Evolutionary conservation across 2,113 vertebrate genomes (phyloP).

Genomic region (Pitta sordida): DNA sequence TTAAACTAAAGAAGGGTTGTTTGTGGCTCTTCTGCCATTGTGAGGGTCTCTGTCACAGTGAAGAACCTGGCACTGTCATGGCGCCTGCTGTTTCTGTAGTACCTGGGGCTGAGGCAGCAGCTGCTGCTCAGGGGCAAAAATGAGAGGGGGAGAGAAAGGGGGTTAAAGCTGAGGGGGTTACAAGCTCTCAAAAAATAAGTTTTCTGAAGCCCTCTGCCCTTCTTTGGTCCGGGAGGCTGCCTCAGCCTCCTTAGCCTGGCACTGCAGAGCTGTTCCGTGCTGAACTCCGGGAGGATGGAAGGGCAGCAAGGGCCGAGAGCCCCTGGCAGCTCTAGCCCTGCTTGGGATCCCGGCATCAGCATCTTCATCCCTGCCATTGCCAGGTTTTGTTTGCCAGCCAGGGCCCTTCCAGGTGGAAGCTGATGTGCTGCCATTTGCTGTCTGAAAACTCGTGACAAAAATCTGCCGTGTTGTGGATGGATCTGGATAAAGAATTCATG

Average conservation of each 20-base stretch:
- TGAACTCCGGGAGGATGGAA: not conserved
- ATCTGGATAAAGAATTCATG: not conserved
- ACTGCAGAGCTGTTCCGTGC: not conserved
- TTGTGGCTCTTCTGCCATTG: not conserved
- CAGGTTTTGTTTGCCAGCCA: not conserved
- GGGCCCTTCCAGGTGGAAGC: not conserved
- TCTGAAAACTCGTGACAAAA: not conserved
- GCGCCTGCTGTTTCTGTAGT: fast-evolving
- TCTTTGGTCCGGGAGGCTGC: not conserved
- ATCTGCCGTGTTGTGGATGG: not conserved
- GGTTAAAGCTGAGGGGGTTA: not conserved
- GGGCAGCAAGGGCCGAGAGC: not conserved
- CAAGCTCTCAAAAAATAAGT: not conserved
- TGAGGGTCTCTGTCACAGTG: fast-evolving
- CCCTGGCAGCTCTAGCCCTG: not conserved
- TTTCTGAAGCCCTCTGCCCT: not conserved
- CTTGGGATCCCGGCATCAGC: fast-evolving
- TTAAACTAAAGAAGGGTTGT: not conserved
- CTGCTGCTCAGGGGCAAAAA: not conserved
- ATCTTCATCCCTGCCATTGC: not conserved
- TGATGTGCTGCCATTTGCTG: not conserved
- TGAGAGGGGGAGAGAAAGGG: not conserved
- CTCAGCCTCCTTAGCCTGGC: not conserved
- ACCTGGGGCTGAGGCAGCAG: not conserved
- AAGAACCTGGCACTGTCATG: not conserved